Percentiles rank a stretch among this genome's conserved stretches.
Evolutionary conservation across 2,113 vertebrate species (phyloP).

Genomic region (Mola mola): DNA sequence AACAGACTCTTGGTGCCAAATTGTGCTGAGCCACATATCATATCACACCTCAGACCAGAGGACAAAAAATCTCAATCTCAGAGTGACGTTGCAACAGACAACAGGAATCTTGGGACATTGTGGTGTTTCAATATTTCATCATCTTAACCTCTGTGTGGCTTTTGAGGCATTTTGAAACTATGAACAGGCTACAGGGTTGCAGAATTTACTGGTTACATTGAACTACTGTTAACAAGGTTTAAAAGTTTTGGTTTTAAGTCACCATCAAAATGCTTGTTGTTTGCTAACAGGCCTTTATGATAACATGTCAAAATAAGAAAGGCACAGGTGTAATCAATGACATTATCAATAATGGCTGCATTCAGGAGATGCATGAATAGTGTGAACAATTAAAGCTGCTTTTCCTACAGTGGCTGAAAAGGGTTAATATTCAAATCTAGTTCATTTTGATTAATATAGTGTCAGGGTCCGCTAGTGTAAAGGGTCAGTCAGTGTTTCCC

Average conservation of each 20-base stretch:
- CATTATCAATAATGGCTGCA: too few relatives aligned
- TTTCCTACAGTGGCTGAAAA: too few relatives aligned
- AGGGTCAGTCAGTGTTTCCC: too few relatives aligned
- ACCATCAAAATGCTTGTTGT: not conserved
- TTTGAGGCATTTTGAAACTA: not conserved
- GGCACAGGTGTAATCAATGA: too few relatives aligned
- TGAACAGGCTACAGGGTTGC: too few relatives aligned
- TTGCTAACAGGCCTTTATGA: not conserved
- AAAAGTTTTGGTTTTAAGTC: not conserved
- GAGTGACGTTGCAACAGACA: conserved; percentile 30
- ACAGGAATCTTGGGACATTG: not conserved
- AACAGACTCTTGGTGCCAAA: conserved; percentile 7
- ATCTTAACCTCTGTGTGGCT: conserved; percentile 21
- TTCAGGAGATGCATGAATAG: too few relatives aligned
- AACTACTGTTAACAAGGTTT: not conserved
- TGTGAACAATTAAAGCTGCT: too few relatives aligned
- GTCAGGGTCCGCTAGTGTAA: too few relatives aligned
- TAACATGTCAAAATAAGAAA: not conserved
- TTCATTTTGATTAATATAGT: too few relatives aligned
- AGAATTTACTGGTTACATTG: too few relatives aligned
- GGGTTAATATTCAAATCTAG: too few relatives aligned
- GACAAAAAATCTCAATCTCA: conserved; percentile 2
- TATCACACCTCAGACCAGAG: not conserved
- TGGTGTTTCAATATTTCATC: conserved; percentile 1
- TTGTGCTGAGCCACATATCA: not conserved